A percentile compares a stretch with the other conserved stretches of the same genome.
Conservation (phyloP, 2,113 vertebrate species). For the Manacus vitellinus region DNA sequence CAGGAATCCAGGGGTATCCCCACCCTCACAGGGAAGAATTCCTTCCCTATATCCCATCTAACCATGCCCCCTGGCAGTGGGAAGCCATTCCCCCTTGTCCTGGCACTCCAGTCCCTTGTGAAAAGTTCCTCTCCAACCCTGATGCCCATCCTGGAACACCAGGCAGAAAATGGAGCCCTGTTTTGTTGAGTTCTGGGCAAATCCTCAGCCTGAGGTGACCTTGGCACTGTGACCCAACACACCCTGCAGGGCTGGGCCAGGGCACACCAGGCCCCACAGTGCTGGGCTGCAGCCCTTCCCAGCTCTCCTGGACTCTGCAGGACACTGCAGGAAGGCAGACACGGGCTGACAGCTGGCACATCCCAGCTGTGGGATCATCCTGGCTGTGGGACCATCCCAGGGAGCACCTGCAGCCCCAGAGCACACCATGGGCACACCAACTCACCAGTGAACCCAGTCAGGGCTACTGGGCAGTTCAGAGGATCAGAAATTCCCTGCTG, state of each 20-base stretch:
- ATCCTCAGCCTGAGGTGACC: not conserved
- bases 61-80: not conserved
- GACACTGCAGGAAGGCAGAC: rapidly evolving
- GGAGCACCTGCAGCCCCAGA: not conserved
- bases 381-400: not conserved
- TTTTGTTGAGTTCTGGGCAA: not conserved
- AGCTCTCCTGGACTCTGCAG: not conserved
- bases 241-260: not conserved
- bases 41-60: not conserved
- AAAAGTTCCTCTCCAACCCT: not conserved
- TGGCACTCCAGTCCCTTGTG: not conserved
- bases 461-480: not conserved
- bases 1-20: not conserved
- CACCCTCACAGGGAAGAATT: not conserved
- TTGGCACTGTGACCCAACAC: not conserved
- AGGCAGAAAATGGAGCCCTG: rapidly evolving
- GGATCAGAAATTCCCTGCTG: not conserved
- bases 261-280: not conserved
- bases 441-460: rapidly evolving
- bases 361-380: not conserved
- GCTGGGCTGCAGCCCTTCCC: not conserved
- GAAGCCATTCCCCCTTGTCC: not conserved
- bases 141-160: not conserved
- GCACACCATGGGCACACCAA: rapidly evolving
- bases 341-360: rapidly evolving